Evolutionary conservation across 2,888 invertebrate species (phyloP).

Genomic region (Dione juno): DNA sequence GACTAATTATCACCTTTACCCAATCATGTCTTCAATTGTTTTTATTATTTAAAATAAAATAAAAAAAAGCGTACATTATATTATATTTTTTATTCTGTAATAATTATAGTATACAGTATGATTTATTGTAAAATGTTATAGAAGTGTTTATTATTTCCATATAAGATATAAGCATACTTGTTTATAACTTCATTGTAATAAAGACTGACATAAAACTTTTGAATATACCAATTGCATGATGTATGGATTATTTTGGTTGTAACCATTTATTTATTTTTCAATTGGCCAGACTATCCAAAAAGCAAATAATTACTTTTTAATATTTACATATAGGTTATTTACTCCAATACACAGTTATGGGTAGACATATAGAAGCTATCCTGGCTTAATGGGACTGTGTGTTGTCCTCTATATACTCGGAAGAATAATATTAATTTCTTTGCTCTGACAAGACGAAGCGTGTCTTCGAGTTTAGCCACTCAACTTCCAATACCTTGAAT

Average conservation of each 20-base stretch:
- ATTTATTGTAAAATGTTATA: neutral
- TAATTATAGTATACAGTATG: neutral
- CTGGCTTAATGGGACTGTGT: no score
- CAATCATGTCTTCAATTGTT: neutral
- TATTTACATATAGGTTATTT: no score
- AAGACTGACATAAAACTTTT: neutral
- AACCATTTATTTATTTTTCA: neutral
- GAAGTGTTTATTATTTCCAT: neutral
- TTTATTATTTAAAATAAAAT: neutral
- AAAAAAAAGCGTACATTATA: neutral
- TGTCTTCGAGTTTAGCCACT: no score
- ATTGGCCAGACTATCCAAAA: no score
- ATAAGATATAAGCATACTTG: neutral
- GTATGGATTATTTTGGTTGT: neutral
- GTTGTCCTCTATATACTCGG: no score
- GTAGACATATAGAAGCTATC: no score
- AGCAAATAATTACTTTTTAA: no score
- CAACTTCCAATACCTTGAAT: no score
- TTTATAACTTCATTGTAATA: conserved; percentile 3
- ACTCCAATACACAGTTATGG: no score
- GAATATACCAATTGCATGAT: neutral
- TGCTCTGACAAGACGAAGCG: no score
- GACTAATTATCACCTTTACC: neutral
- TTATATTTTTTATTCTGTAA: neutral
- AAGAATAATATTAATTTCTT: no score